phyloP scores from a whole-genome alignment of 2,797 vertebrate genomes.

The Chromis chromis region DNA sequence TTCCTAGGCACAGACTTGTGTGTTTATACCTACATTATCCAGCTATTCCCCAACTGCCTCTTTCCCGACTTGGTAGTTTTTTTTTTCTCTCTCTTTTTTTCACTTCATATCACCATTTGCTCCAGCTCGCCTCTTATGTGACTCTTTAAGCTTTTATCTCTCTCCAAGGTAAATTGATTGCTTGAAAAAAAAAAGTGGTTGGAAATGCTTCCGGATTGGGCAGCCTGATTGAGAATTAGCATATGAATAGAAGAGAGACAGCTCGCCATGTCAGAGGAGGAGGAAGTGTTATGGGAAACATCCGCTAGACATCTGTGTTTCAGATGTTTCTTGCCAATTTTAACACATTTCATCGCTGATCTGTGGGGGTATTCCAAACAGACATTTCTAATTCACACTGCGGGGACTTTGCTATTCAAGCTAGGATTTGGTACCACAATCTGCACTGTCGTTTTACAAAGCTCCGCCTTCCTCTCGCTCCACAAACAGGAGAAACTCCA shows the following conservation, averaged over 20 bases:
- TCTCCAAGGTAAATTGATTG: slow-evolving; percentile 84
- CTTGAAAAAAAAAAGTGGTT: slow-evolving; percentile 61
- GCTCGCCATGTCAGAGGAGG: slow-evolving; percentile 75
- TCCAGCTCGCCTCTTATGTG: slow-evolving; percentile 78
- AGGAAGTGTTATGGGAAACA: slow-evolving; percentile 78
- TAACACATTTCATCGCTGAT: slow-evolving; percentile 75
- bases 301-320: slow-evolving; percentile 80
- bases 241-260: slow-evolving; percentile 79
- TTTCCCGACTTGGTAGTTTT: slow-evolving; percentile 63
- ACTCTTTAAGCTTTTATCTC: slow-evolving; percentile 84
- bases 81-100: slow-evolving; percentile 39
- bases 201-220: slow-evolving; percentile 76
- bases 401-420: slow-evolving; percentile 58
- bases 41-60: slow-evolving; percentile 79
- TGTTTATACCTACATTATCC: slow-evolving; percentile 82
- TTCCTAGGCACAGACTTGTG: slow-evolving; percentile 78
- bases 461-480: slow-evolving; percentile 59
- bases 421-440: slow-evolving; percentile 57
- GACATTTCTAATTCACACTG: slow-evolving; percentile 72
- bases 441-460: slow-evolving; percentile 62
- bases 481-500: slow-evolving; percentile 22
- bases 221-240: slow-evolving; percentile 78
- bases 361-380: slow-evolving; percentile 63
- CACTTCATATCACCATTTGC: slow-evolving; percentile 78
- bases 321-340: slow-evolving; percentile 76